phyloP scores from a whole-genome alignment of 2,888 invertebrate genomes.

The Drosophila nigricruria region DNA sequence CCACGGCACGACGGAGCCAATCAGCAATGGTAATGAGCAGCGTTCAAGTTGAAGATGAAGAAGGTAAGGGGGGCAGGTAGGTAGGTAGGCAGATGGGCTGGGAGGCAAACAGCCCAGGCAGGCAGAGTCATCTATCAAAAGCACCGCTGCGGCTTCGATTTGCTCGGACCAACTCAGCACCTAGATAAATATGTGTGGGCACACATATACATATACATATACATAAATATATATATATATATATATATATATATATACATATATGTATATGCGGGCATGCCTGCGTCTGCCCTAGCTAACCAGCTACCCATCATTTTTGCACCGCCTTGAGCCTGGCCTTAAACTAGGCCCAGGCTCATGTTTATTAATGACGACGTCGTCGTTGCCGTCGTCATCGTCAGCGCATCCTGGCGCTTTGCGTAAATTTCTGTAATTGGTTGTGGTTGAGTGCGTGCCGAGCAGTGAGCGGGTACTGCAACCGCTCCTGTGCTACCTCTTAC shows the following conservation, averaged over 20 bases:
- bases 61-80: background rate
- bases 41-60: conserved; percentile 44
- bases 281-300: conserved; percentile 18
- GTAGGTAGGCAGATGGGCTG: conserved; percentile 7
- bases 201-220: background rate
- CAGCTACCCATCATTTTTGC: conserved; percentile 50
- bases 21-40: conserved; percentile 75
- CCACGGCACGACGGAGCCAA: conserved; percentile 56
- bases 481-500: background rate
- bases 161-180: conserved; percentile 48
- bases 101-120: conserved; percentile 22
- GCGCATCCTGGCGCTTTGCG: conserved; percentile 70
- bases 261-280: conserved; percentile 13
- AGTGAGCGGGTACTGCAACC: conserved; percentile 21
- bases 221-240: background rate
- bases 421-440: conserved; percentile 78
- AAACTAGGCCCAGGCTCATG: conserved; percentile 65
- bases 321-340: conserved; percentile 33
- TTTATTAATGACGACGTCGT: conserved; percentile 70
- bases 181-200: conserved; percentile 24
- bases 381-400: conserved; percentile 25
- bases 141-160: conserved; percentile 69
- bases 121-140: conserved; percentile 70
- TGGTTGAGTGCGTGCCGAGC: conserved; percentile 63
- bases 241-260: background rate